These are phyloP conservation scores for Anser brachyrhynchus DNA, from an alignment of 2,113 vertebrate species.

Conservation along the genomic window DNA sequence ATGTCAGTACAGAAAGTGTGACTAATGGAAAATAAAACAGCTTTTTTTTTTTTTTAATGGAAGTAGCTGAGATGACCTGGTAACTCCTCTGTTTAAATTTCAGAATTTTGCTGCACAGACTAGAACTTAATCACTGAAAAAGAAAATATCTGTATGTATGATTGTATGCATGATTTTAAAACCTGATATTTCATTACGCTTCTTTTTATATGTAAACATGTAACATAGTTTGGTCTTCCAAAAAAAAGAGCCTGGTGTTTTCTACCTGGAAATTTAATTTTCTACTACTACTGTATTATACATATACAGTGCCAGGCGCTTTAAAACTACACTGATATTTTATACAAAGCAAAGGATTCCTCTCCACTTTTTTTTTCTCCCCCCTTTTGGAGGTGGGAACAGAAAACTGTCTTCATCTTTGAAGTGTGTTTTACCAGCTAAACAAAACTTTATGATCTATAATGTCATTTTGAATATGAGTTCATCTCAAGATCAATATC, in stretches of 20 bases:
- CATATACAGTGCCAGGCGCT: neutral
- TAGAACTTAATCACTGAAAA: neutral
- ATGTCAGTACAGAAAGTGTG: neutral
- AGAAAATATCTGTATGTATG: neutral
- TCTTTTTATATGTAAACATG: neutral
- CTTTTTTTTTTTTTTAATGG: neutral
- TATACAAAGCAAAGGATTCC: neutral
- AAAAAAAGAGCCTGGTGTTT: neutral
- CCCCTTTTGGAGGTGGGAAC: neutral
- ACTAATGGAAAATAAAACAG: too few species aligned
- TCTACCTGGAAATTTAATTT: neutral
- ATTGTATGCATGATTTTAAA: neutral
- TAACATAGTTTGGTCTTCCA: neutral
- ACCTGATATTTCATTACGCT: neutral
- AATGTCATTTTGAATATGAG: slow-evolving; percentile 18
- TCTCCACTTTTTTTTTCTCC: neutral
- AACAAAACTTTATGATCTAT: slow-evolving; percentile 33
- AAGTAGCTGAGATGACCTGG: neutral
- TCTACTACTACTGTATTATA: neutral
- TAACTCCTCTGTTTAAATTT: neutral
- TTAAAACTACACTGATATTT: neutral
- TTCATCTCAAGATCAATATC: slow-evolving; percentile 36
- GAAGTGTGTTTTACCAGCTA: slow-evolving; percentile 23
- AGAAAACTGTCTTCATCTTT: neutral
- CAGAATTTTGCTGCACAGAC: neutral